phyloP scores from a whole-genome alignment of 2,888 invertebrate species.

The Lottia scabra region DNA sequence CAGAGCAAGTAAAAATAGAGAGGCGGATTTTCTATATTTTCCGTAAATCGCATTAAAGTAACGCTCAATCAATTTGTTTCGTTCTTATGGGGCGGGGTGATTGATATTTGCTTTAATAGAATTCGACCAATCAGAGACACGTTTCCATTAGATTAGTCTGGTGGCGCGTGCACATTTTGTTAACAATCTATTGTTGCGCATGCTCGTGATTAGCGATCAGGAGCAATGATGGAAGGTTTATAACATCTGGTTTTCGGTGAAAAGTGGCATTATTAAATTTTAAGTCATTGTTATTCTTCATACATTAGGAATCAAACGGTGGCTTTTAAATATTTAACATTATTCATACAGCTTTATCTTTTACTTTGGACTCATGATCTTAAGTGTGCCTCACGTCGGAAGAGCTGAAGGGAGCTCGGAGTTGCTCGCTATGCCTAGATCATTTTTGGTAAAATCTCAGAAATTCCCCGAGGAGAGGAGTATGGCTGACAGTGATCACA shows the following conservation, averaged over 20 bases:
- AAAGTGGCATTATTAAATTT: too few relatives aligned
- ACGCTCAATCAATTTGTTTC: slow-evolving; percentile 5
- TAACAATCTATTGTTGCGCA: not conserved
- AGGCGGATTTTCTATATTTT: not conserved
- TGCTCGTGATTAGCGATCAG: not conserved
- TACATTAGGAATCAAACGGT: too few relatives aligned
- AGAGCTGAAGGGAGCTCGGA: not conserved
- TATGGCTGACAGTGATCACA: slow-evolving; percentile 25
- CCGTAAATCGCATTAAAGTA: not conserved
- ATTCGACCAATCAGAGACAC: not conserved
- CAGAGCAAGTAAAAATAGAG: not conserved
- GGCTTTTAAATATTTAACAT: too few relatives aligned
- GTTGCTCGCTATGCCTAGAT: not conserved
- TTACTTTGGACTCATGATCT: not conserved
- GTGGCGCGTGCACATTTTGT: not conserved
- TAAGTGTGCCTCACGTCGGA: slow-evolving; percentile 1
- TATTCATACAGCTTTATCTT: too few relatives aligned
- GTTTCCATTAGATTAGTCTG: not conserved
- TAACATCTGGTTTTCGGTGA: not conserved
- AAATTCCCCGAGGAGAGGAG: slow-evolving; percentile 9
- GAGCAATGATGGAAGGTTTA: too few relatives aligned
- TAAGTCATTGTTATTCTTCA: too few relatives aligned
- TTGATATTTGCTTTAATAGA: not conserved
- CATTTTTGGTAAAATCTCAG: not conserved
- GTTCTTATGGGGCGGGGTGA: not conserved